Base-by-base conservation (phyloP, 1,140 invertebrate genomes). In the Gonatopus flavifemur region DNA sequence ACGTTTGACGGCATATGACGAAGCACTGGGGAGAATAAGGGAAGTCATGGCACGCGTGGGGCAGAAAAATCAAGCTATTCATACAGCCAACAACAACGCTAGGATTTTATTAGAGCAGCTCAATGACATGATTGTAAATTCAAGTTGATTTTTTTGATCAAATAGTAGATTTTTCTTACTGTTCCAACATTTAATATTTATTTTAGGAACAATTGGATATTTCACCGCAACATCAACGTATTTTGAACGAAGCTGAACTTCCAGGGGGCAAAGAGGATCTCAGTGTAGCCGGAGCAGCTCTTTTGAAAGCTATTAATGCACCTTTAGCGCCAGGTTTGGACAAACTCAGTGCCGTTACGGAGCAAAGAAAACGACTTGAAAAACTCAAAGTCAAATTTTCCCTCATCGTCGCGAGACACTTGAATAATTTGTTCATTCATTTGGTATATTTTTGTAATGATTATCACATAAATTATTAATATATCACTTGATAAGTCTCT, bases 381-480 rank as follows among this genome's bases (percentile, higher is more conserved):
- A 93, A 92, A 74, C 84, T 90, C 50, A 88, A 87, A 68, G 83
- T 84, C n/a, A 89, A 88, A 74, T 94, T 97, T 74, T 89, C 91
- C 8, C 82, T 88, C 39, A 86, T 88, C 19, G 82, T 97, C 16
- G 87, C 86, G 28, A 82, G 92, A 28, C 91, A 96, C 76, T 78
- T 98, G 12, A 96, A 94, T 68, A 96, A 96, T 80, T 80, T 94
- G 30, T 94, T 97, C 54, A 93, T 96, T 69, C 91, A 96, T 79
- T 84, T 94, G 77, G 90, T 89, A n/a, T 38, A 46, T 33, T 39
- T 49, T 18, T 13, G 7, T 22, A 19, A 44, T 6, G 13, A 24
- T 32, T 25, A 7, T 6, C 12, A 12, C 12, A 7, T 7, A 28
- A 28, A 7, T 28, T 28, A 7, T 28, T 12, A 28, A 28, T 7